Evolutionary conservation across 2,113 vertebrate genomes (phyloP), one percentile per base, ranked within the genome.

Genomic region (Pachypanchax playfairii): DNA sequence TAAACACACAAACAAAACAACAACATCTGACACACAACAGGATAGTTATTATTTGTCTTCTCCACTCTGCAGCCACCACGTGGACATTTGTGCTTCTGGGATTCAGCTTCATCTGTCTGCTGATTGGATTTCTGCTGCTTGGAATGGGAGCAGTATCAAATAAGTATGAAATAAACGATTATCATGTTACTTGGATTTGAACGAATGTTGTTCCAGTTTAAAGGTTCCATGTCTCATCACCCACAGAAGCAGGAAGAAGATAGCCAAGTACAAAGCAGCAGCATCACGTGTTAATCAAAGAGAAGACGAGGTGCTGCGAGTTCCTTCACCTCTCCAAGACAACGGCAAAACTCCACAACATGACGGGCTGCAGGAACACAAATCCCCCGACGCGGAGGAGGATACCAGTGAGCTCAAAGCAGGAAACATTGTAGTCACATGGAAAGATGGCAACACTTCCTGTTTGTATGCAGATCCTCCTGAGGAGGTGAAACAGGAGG

Each of bases 61-160:
- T 20, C 65, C 5, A 15, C 56, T 36, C 83, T 59, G 13, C 85
- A 98, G 96, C 90, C 0, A 85, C 91, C 4, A 46, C 74, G 0
- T 98, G 96, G 96, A 95, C 90, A 54, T 93, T 91, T 41, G 91
- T 91, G 0, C 54, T 96, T 24, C 88, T 98, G 8, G 91, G 13
- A 0, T 73, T 96, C 54, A 84, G 92, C 0, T 83, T 86, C 0
- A 1, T 85, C 2, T 90, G 88, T 50, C 70, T 94, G 1, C 59
- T 90, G 12, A 53, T 95, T 52, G 94, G 95, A 4, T 83, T 93
- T 2, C 2, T 92, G 57, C 91, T 99, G 62, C 65, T 97, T 61
- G 81, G 76, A 51, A 85, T 92, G 65, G 94, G 89, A 58, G 33
- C 92, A 55, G 81, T 86, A 81, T 85, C 83, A 31, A 97, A 92